Base-by-base conservation (phyloP, 1,140 invertebrate species). In the Eriocheir sinensis region DNA sequence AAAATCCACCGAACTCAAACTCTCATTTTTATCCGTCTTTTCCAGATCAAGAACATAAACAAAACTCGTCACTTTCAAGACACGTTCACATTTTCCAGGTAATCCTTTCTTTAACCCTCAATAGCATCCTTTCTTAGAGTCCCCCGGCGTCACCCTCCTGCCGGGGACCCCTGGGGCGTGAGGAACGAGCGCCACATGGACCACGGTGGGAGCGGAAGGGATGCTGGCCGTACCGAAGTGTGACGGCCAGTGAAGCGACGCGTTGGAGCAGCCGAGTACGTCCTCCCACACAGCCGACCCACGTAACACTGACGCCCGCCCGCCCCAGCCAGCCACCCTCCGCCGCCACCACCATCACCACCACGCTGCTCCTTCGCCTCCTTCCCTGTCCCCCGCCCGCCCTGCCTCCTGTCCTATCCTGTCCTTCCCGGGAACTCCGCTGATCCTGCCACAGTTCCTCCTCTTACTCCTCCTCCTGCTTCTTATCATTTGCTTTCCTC, bases 201-300 rank as follows among this genome's bases (percentile, higher is more conserved):
- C 4, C 60, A 27, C 60, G 60, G 21, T 6, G 27, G 60, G 60
- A 27, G n/a, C 60, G 27, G 27, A n/a, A 72, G 21, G 60, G 12
- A 6, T 2, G 60, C n/a, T n/a, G 60, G 48, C 21, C 60, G 60
- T 89, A 89, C 86, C 86, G 86, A 89, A 21, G 88, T 53, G 44
- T 40, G 53, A 38, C 32, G 83, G 92, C 85, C 85, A 88, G 85
- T 89, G 92, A 89, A 36, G 86, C 32, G n/a, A 41, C 92, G 92
- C 72, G 83, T 72, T 34, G 86, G 92, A 93, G 92, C 92, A 17
- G 85, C 32, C 81, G 92, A 72, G 86, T 41, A 89, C 83, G 44
- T 88, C 92, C 92, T 36, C 92, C 92, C 92, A 93, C 92, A 89
- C 92, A 93, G 92, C 89, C 92, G 85, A 79, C 92, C 92, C 92